phyloP scores from a whole-genome alignment of 1,140 invertebrate species.

The Pseudachorutes palmiensis region DNA sequence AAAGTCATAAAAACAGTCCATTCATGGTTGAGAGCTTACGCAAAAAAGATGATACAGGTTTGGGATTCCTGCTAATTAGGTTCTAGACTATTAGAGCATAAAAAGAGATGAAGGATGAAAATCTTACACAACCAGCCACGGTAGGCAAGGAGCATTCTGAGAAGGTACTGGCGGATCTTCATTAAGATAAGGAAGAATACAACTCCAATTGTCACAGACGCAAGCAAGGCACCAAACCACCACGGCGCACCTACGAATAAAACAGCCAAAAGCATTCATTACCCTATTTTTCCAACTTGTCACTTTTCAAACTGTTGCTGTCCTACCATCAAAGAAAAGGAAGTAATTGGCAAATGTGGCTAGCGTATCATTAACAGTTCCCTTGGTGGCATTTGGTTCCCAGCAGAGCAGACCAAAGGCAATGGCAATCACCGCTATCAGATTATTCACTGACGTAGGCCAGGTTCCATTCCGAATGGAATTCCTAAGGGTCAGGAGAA shows the following conservation, averaged over 20 bases:
- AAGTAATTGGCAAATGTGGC: slow-evolving; percentile 35
- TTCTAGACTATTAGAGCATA: no score
- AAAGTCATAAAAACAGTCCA: background rate
- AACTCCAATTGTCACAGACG: slow-evolving; percentile 41
- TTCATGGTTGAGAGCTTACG: background rate
- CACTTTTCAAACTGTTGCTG: background rate
- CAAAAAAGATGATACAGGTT: no score
- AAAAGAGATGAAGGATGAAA: no score
- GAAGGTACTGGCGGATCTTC: slow-evolving; percentile 43
- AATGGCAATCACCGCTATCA: slow-evolving; percentile 41
- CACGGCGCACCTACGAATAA: slow-evolving; percentile 41
- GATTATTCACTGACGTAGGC: slow-evolving; percentile 47
- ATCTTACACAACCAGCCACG: slow-evolving; percentile 47
- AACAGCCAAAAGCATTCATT: slow-evolving; percentile 7
- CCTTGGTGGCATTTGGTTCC: slow-evolving; percentile 37
- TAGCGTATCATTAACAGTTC: slow-evolving; percentile 36
- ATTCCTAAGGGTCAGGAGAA: slow-evolving; percentile 41
- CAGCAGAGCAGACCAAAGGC: slow-evolving; percentile 40
- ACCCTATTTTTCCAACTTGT: no score
- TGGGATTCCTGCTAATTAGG: no score
- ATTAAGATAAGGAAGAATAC: slow-evolving; percentile 44
- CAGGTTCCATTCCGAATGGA: slow-evolving; percentile 47
- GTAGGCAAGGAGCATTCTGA: slow-evolving; percentile 44
- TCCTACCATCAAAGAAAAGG: slow-evolving; percentile 36
- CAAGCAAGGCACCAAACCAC: slow-evolving; percentile 40